These are phyloP conservation scores for Maconellicoccus hirsutus DNA, from an alignment of 1,140 invertebrate genomes.

Conservation along the genomic window DNA sequence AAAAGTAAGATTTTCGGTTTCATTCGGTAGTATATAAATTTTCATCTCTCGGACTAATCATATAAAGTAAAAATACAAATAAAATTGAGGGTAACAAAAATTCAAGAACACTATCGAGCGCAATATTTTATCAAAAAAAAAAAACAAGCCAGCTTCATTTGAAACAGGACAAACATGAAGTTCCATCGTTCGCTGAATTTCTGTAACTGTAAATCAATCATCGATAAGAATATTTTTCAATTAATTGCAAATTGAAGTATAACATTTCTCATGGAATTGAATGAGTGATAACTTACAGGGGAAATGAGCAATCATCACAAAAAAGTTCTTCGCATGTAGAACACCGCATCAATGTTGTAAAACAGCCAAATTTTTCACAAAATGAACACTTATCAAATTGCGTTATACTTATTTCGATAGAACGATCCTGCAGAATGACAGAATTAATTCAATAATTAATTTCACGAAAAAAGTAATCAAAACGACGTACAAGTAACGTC, in stretches of 20 bases:
- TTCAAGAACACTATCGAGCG: too few relatives aligned
- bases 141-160: not conserved
- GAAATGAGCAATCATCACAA: not conserved
- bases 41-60: not conserved
- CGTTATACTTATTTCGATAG: not conserved
- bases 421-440: not conserved
- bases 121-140: too few relatives aligned
- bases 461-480: not conserved
- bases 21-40: too few relatives aligned
- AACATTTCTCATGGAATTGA: not conserved
- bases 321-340: not conserved
- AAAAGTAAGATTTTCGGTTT: too few relatives aligned
- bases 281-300: not conserved
- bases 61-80: not conserved
- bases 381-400: not conserved
- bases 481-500: not conserved
- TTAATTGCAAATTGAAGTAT: not conserved
- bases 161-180: conserved; percentile 8
- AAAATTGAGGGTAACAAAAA: not conserved
- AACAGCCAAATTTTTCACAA: conserved; percentile 6
- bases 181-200: not conserved
- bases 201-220: too few relatives aligned
- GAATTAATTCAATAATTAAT: not conserved
- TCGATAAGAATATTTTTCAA: not conserved
- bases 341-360: not conserved